These are phyloP conservation scores for Megaceryle alcyon DNA, from an alignment of 2,797 vertebrate species.

Conservation along the genomic window DNA sequence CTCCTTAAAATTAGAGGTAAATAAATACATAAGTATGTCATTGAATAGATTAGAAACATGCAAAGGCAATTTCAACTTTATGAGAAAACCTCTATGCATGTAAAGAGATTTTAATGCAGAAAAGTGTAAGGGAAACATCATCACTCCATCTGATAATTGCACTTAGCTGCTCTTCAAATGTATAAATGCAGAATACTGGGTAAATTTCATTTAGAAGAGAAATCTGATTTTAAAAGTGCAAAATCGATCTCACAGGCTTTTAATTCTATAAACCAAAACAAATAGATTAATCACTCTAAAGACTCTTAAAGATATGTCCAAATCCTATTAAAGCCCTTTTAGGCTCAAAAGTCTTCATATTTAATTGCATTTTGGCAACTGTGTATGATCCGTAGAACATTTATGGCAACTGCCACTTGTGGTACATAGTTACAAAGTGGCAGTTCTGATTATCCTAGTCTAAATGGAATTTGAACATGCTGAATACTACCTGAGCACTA, in stretches of 20 bases:
- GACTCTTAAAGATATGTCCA: background rate
- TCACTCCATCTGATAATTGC: background rate
- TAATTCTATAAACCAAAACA: background rate
- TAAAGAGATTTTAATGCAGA: background rate
- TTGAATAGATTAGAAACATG: background rate
- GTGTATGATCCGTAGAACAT: background rate
- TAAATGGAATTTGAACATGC: background rate
- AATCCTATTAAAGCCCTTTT: background rate
- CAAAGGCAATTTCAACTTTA: background rate
- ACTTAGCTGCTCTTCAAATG: background rate
- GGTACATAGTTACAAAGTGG: background rate
- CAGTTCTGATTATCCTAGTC: background rate
- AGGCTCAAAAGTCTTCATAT: background rate
- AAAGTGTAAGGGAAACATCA: background rate
- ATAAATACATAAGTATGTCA: background rate
- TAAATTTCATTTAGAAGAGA: background rate
- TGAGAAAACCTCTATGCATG: background rate
- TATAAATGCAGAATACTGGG: background rate
- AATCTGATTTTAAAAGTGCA: background rate
- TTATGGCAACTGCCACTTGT: background rate
- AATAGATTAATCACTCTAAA: background rate
- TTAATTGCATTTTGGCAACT: background rate
- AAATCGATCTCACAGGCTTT: background rate
- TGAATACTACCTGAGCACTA: background rate
- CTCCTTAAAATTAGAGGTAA: conserved; percentile 11